Evolutionary conservation across 1,140 invertebrate genomes (phyloP).

Genomic region (Drosophila melanica): DNA sequence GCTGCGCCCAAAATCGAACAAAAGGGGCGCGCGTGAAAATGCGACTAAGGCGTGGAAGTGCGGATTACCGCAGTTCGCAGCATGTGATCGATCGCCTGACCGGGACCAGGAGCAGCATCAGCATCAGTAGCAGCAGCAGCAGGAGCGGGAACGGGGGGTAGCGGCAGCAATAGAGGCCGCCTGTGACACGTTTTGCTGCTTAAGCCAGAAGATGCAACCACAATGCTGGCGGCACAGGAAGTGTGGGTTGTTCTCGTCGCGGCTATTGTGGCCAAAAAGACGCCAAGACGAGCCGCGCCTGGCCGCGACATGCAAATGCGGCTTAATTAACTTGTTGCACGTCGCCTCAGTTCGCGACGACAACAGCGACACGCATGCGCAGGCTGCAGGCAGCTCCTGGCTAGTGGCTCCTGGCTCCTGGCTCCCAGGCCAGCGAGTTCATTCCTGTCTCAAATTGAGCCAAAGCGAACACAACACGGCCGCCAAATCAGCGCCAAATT

Average conservation of each 20-base stretch:
- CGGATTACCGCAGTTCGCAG: conserved; percentile 79
- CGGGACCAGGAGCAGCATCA: conserved; percentile 10
- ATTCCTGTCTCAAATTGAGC: conserved; percentile 36
- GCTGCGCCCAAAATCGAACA: conserved; percentile 24
- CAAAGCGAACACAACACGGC: conserved; percentile 63
- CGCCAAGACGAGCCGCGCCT: conserved; percentile 23
- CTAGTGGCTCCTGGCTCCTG: not conserved
- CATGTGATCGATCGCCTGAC: conserved; percentile 76
- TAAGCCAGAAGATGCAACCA: conserved; percentile 22
- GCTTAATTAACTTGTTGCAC: conserved; percentile 83
- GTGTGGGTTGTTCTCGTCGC: conserved; percentile 63
- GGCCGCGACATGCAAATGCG: conserved; percentile 70
- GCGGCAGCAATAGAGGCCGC: conserved; percentile 56
- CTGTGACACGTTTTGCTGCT: conserved; percentile 74
- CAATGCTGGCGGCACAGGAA: conserved; percentile 62
- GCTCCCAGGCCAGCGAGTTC: conserved; percentile 26
- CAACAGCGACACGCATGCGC: conserved; percentile 70
- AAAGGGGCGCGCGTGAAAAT: conserved; percentile 78
- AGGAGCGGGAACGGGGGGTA: not conserved
- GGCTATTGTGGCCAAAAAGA: conserved; percentile 25
- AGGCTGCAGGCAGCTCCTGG: conserved; percentile 18
- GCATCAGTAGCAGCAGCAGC: not conserved
- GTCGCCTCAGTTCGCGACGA: conserved; percentile 57
- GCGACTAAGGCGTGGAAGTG: conserved; percentile 80
- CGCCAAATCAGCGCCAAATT: conserved; percentile 80